A percentile compares a stretch with the other conserved stretches of the same genome.
phyloP scores from a whole-genome alignment of 1,140 invertebrate species.

The Drosophila kikkawai region DNA sequence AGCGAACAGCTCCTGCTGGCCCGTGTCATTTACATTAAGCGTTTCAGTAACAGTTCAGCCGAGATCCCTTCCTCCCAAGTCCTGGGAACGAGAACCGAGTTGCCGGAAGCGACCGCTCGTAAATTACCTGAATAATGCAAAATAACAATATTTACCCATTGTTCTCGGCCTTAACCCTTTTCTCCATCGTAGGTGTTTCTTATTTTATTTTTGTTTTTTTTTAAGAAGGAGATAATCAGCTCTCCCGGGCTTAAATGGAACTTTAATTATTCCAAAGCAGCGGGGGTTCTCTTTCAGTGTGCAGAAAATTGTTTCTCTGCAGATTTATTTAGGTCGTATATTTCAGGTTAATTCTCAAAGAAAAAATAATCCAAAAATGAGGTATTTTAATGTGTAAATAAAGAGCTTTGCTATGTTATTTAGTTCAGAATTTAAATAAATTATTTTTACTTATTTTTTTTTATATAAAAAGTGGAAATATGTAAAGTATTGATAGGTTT shows the following conservation, averaged over 20 bases:
- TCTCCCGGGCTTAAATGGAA: constrained; percentile 36
- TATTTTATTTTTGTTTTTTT: constrained; percentile 11
- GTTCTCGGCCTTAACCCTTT: constrained; percentile 35
- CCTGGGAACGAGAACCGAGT: background rate
- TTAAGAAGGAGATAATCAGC: constrained; percentile 32
- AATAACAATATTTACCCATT: constrained; percentile 81
- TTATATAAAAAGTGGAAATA: background rate
- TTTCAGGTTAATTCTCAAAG: background rate
- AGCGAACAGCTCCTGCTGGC: constrained; percentile 33
- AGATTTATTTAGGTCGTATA: constrained; percentile 15
- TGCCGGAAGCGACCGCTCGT: constrained; percentile 69
- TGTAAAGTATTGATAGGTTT: background rate
- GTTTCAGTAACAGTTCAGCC: constrained; percentile 44
- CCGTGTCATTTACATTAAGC: constrained; percentile 59
- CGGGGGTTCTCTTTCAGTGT: constrained; percentile 10
- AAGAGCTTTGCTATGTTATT: too few species aligned
- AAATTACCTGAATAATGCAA: constrained; percentile 81
- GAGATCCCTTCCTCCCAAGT: constrained; percentile 6
- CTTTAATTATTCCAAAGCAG: constrained; percentile 41
- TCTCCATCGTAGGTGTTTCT: background rate
- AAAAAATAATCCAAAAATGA: background rate
- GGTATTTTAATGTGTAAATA: background rate
- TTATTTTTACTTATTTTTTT: background rate
- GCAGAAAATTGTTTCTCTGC: background rate
- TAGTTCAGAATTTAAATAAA: background rate